A percentile compares a stretch with the other conserved stretches of the same genome.
These are phyloP conservation scores for Choristoneura rosaceana DNA, from an alignment of 2,888 invertebrate species.

Conservation along the genomic window DNA sequence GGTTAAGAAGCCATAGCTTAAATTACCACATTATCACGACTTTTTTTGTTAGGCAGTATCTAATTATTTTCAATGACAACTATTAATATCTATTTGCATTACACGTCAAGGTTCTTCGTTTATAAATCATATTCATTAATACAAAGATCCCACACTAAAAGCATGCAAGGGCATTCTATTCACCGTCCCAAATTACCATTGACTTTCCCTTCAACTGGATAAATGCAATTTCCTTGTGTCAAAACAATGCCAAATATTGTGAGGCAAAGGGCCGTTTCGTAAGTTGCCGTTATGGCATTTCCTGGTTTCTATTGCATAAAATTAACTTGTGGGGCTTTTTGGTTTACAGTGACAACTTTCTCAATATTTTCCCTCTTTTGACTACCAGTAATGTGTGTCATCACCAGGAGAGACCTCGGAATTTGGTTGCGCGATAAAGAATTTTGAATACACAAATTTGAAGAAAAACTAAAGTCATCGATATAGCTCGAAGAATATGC, in stretches of 20 bases:
- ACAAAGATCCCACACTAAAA: conserved; percentile 17
- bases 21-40: too few relatives aligned
- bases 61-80: background rate
- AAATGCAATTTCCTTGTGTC: conserved; percentile 36
- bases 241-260: conserved; percentile 19
- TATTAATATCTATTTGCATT: conserved; percentile 4
- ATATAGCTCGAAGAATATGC: too few relatives aligned
- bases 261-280: conserved; percentile 29
- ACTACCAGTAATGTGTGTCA: too few relatives aligned
- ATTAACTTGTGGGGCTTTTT: conserved; percentile 22
- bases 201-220: conserved; percentile 37
- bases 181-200: conserved; percentile 30
- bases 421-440: too few relatives aligned
- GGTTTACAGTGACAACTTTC: conserved; percentile 12
- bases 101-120: background rate
- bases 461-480: too few relatives aligned
- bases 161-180: background rate
- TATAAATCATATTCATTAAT: conserved; percentile 8
- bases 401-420: too few relatives aligned
- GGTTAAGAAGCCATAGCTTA: too few relatives aligned
- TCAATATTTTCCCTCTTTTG: background rate
- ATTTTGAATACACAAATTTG: too few relatives aligned
- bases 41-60: too few relatives aligned
- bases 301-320: conserved; percentile 30
- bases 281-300: conserved; percentile 27